Percentiles rank a stretch among this genome's conserved stretches.
phyloP scores from a whole-genome alignment of 2,888 invertebrate species.

The Limnephilus marmoratus region DNA sequence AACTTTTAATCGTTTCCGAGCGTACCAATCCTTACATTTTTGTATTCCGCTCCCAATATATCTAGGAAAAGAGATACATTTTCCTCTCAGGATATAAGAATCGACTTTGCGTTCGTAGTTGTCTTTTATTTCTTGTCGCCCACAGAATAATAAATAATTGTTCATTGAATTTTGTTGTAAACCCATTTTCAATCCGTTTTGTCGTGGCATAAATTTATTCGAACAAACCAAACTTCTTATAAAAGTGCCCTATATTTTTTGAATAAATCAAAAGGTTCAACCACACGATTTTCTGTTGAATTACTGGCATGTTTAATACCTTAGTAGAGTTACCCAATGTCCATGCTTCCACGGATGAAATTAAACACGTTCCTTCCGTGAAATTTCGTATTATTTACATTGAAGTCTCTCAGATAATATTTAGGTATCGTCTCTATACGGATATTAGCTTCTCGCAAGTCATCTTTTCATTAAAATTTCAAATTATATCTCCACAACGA shows the following conservation, averaged over 20 bases:
- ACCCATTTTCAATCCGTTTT: background rate
- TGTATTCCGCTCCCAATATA: no score
- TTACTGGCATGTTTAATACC: background rate
- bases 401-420: background rate
- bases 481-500: background rate
- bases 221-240: background rate
- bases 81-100: no score
- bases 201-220: no score
- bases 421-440: background rate
- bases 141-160: background rate
- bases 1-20: no score
- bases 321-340: background rate
- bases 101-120: background rate
- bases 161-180: background rate
- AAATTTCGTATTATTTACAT: conserved; percentile 33
- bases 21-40: no score
- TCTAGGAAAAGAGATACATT: no score
- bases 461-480: conserved; percentile 13
- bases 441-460: conserved; percentile 16
- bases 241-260: background rate
- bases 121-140: background rate
- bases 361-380: conserved; percentile 22
- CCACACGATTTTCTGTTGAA: background rate
- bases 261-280: background rate
- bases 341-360: background rate